These are phyloP conservation scores for Siniperca undulata DNA, from an alignment of 2,797 vertebrate genomes.

Conservation along the genomic window DNA sequence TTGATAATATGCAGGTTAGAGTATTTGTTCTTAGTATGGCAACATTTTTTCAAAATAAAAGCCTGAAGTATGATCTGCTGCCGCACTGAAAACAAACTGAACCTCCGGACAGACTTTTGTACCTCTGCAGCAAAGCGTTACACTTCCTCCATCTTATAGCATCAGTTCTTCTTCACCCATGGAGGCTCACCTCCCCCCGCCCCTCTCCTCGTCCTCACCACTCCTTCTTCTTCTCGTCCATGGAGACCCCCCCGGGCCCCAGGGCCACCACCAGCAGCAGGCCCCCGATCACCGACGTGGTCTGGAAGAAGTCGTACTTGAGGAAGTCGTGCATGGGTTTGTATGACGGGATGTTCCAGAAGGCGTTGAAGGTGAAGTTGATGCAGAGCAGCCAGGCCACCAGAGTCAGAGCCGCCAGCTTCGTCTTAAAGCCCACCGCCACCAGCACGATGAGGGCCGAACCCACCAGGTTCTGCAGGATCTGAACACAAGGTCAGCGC, in stretches of 20 bases:
- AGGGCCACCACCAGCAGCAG: slow-evolving; percentile 93
- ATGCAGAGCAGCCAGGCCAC: slow-evolving; percentile 92
- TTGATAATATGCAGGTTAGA: too few species aligned
- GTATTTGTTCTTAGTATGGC: not conserved
- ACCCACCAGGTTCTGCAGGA: slow-evolving; percentile 93
- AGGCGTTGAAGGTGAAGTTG: slow-evolving; percentile 94
- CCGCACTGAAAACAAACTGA: too few species aligned
- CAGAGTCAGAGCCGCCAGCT: slow-evolving; percentile 93
- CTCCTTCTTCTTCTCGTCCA: slow-evolving; percentile 95
- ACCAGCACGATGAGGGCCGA: slow-evolving; percentile 92
- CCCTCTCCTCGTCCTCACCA: slow-evolving; percentile 81
- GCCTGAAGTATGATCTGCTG: too few species aligned
- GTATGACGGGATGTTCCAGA: slow-evolving; percentile 91
- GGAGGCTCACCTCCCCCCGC: not conserved
- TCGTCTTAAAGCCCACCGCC: slow-evolving; percentile 94
- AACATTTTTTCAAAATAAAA: not conserved
- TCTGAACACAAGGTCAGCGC: slow-evolving; percentile 71
- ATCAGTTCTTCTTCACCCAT: not conserved
- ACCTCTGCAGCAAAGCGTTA: too few species aligned
- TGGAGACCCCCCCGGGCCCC: slow-evolving; percentile 93
- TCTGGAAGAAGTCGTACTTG: slow-evolving; percentile 97
- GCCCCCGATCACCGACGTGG: slow-evolving; percentile 93
- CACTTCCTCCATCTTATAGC: not conserved
- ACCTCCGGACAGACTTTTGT: too few species aligned
- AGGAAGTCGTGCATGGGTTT: slow-evolving; percentile 96